A percentile compares a stretch with the other conserved stretches of the same genome.
phyloP scores from a whole-genome alignment of 2,113 vertebrate genomes.

The Anthoscopus minutus region DNA sequence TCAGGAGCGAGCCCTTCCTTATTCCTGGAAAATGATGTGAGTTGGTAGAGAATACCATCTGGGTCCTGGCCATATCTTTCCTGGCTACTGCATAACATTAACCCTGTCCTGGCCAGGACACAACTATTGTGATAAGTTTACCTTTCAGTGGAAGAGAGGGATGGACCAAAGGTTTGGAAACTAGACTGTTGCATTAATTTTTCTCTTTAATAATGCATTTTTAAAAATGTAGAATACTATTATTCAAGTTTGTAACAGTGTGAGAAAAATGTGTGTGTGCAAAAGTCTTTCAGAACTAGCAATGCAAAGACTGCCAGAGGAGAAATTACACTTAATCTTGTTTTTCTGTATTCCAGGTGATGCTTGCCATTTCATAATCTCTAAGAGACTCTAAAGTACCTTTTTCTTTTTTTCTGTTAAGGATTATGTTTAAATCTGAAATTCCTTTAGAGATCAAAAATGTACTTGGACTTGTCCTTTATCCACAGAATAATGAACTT shows the following conservation, averaged over 20 bases:
- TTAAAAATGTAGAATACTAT: neutral
- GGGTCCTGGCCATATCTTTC: neutral
- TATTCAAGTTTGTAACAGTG: neutral
- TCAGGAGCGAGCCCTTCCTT: neutral
- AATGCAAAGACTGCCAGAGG: neutral
- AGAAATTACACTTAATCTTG: neutral
- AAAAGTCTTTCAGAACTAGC: neutral
- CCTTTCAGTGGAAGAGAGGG: neutral
- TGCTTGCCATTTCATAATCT: neutral
- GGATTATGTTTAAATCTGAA: neutral
- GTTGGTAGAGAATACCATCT: neutral
- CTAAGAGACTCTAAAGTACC: neutral
- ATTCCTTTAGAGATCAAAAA: neutral
- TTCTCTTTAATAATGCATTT: neutral
- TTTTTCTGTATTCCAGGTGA: neutral
- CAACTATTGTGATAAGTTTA: neutral
- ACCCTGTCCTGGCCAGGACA: neutral
- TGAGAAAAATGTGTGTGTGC: neutral
- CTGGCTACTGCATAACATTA: neutral
- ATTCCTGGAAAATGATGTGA: neutral
- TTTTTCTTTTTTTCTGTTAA: neutral
- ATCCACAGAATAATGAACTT: neutral
- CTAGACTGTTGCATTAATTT: accelerated
- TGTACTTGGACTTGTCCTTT: neutral
- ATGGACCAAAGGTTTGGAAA: neutral